Percentiles rank a stretch among this genome's conserved stretches.
These are phyloP conservation scores for Antigone vipio DNA, from an alignment of 2,113 vertebrate genomes.

Conservation along the genomic window DNA sequence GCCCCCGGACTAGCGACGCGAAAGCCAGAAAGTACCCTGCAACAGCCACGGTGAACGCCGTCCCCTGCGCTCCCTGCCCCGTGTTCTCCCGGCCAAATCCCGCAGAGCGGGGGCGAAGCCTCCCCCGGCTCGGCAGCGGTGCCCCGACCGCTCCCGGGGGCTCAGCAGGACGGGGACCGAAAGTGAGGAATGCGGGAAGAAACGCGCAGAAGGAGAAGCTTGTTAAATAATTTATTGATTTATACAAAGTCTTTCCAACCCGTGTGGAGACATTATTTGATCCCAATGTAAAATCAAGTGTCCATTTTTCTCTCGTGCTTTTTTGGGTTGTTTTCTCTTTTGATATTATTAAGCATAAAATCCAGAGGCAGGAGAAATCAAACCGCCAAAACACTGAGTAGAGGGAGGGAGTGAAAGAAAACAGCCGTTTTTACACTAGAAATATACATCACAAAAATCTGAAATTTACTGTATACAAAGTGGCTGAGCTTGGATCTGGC, in stretches of 20 bases:
- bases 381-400: constrained; percentile 23
- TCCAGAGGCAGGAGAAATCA: constrained; percentile 34
- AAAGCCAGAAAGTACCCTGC: not conserved
- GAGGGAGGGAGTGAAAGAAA: constrained; percentile 56
- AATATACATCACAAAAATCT: constrained; percentile 84
- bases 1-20: rapidly evolving
- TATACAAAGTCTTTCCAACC: constrained; percentile 86
- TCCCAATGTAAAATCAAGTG: constrained; percentile 47
- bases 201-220: constrained; percentile 52
- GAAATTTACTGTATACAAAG: constrained; percentile 73
- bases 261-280: constrained; percentile 66
- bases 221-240: constrained; percentile 98
- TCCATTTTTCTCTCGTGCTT: constrained; percentile 2
- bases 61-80: no score
- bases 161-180: not conserved
- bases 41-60: no score
- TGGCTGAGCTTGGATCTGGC: constrained; percentile 19
- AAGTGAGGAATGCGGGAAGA: rapidly evolving
- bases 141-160: no score
- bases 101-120: not conserved
- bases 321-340: not conserved
- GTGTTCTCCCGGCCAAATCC: rapidly evolving
- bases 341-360: constrained; percentile 41
- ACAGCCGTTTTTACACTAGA: constrained; percentile 75
- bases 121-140: not conserved